phyloP scores from a whole-genome alignment of 2,113 vertebrate species.

The Macquaria ambigua region DNA sequence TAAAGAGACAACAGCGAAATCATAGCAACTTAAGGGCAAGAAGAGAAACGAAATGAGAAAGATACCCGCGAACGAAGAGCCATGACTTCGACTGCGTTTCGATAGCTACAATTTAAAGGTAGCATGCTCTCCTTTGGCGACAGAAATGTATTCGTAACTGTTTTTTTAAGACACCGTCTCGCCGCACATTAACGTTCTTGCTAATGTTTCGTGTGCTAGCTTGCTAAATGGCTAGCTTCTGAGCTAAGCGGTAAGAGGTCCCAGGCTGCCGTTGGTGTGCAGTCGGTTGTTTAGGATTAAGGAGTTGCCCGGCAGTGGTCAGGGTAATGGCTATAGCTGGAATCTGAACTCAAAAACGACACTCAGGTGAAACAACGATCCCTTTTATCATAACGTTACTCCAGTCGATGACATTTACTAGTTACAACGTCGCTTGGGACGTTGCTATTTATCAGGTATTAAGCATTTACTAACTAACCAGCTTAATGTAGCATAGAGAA shows the following conservation, averaged over 20 bases:
- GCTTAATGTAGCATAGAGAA: slow-evolving; percentile 26
- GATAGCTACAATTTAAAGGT: slow-evolving; percentile 73
- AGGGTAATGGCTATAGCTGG: slow-evolving; percentile 41
- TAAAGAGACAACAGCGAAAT: slow-evolving; percentile 86
- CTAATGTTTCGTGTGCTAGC: slow-evolving; percentile 60
- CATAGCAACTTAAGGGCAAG: slow-evolving; percentile 69
- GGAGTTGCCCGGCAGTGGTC: slow-evolving; percentile 80
- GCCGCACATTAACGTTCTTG: slow-evolving; percentile 42
- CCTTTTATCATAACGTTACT: background rate
- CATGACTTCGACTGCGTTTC: slow-evolving; percentile 71
- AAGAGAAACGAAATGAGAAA: slow-evolving; percentile 62
- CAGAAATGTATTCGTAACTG: background rate
- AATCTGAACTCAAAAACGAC: slow-evolving; percentile 46
- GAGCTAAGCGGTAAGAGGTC: slow-evolving; percentile 66
- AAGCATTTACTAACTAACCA: slow-evolving; percentile 59
- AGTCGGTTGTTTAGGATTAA: slow-evolving; percentile 81
- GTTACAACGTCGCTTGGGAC: slow-evolving; percentile 28
- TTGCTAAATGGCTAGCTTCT: slow-evolving; percentile 67
- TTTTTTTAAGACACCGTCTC: slow-evolving; percentile 11
- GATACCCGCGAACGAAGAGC: slow-evolving; percentile 55
- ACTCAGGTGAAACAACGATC: slow-evolving; percentile 47
- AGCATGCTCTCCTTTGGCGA: slow-evolving; percentile 37
- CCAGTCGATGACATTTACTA: slow-evolving; percentile 4
- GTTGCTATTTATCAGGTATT: slow-evolving; percentile 63
- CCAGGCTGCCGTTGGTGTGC: slow-evolving; percentile 54